Percentiles rank a stretch among this genome's conserved stretches.
phyloP scores from a whole-genome alignment of 1,140 invertebrate genomes.

The Aphelenchoides besseyi region DNA sequence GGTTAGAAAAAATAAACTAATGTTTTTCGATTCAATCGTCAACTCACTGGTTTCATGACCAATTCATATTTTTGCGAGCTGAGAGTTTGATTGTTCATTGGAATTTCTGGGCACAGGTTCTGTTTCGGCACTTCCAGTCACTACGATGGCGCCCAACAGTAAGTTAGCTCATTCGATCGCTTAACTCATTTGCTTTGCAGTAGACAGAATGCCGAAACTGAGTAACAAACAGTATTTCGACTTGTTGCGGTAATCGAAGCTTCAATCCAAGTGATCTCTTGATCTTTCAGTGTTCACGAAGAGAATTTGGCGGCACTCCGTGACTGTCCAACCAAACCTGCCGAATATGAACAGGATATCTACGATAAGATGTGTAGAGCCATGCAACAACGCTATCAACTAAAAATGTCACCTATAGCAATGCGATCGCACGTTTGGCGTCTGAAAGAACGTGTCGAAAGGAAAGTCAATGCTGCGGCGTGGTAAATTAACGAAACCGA shows the following conservation, averaged over 20 bases:
- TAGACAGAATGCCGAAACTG: slow-evolving; percentile 15
- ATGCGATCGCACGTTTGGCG: slow-evolving; percentile 5
- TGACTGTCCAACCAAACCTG: neutral
- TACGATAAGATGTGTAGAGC: slow-evolving; percentile 22
- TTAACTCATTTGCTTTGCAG: neutral
- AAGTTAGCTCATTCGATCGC: no score
- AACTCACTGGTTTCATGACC: no score
- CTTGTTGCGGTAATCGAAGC: slow-evolving; percentile 12
- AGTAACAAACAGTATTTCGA: slow-evolving; percentile 19
- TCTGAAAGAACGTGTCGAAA: slow-evolving; percentile 13
- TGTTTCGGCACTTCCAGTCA: no score
- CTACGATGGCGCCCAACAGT: no score
- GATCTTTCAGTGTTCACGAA: slow-evolving; percentile 13
- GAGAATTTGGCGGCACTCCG: slow-evolving; percentile 6
- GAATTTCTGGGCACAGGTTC: no score
- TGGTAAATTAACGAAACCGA: slow-evolving; percentile 4
- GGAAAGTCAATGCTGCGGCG: slow-evolving; percentile 21
- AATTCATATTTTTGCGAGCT: no score
- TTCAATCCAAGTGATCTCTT: no score
- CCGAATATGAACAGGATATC: slow-evolving; percentile 2
- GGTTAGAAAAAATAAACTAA: no score
- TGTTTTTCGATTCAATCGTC: no score
- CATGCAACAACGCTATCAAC: slow-evolving; percentile 10
- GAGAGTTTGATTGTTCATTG: no score
- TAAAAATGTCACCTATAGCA: slow-evolving; percentile 7